Conservation (phyloP, 2,888 invertebrate genomes). For the Pseudanteris insignis region DNA sequence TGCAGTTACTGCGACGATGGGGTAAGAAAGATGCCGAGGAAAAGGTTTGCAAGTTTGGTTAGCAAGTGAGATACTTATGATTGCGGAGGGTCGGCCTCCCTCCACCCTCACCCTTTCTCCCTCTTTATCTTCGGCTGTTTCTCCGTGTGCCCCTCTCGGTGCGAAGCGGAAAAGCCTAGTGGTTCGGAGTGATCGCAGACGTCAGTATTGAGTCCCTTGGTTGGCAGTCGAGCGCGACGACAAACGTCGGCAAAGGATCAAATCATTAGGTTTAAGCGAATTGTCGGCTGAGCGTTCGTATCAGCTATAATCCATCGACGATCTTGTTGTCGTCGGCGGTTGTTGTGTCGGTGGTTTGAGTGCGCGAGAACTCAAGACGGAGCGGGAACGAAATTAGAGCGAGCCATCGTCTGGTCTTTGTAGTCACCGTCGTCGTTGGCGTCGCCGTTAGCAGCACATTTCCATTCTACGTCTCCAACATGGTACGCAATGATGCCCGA, state of each 20-base stretch:
- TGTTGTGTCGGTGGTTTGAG: conserved; percentile 9
- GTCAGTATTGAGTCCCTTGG: conserved; percentile 53
- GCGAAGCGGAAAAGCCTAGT: conserved; percentile 50
- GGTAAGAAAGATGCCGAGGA: conserved; percentile 25
- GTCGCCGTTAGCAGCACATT: conserved; percentile 4
- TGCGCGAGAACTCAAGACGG: conserved; percentile 11
- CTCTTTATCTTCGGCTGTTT: conserved; percentile 35
- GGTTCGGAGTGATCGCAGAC: conserved; percentile 59
- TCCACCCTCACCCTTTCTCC: conserved; percentile 39
- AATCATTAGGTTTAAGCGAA: too few relatives aligned
- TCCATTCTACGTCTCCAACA: conserved; percentile 15
- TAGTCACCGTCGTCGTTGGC: conserved; percentile 1
- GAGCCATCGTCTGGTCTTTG: conserved; percentile 15
- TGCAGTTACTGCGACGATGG: too few relatives aligned
- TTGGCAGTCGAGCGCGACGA: conserved; percentile 32
- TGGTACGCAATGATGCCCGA: conserved; percentile 12
- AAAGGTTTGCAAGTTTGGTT: conserved; percentile 37
- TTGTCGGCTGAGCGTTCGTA: conserved; percentile 8
- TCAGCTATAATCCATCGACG: conserved; percentile 8
- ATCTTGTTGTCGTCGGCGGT: conserved; percentile 3
- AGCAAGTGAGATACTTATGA: conserved; percentile 23
- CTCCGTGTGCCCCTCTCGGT: conserved; percentile 30
- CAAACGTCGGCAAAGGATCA: background rate
- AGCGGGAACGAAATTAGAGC: conserved; percentile 22
- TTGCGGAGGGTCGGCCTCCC: conserved; percentile 28